phyloP scores from a whole-genome alignment of 2,888 invertebrate species.

The Caenorhabditis sp. region DNA sequence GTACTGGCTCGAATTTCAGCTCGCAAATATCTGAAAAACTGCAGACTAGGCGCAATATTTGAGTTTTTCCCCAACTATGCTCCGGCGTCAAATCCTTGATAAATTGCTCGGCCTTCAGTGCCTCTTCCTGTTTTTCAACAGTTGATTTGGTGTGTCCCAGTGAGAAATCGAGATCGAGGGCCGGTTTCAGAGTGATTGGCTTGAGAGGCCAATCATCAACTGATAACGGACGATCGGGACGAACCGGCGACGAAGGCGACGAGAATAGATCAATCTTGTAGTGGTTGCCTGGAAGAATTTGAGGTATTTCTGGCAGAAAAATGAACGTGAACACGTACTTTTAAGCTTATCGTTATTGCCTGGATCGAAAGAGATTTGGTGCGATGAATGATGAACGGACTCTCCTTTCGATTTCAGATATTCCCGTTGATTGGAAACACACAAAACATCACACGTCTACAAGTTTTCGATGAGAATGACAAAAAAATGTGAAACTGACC shows the following conservation, averaged over 20 bases:
- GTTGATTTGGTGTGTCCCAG: conserved; percentile 8
- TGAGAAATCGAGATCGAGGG: conserved; percentile 35
- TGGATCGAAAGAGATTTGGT: conserved; percentile 15
- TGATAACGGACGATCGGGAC: conserved; percentile 50
- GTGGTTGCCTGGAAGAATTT: conserved; percentile 2
- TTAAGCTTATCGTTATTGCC: not conserved
- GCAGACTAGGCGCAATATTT: too few relatives aligned
- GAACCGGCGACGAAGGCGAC: conserved; percentile 48
- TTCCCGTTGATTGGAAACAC: conserved; percentile 48
- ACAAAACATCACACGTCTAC: conserved; percentile 48
- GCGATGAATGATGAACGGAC: conserved; percentile 16
- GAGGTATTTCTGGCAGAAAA: too few relatives aligned
- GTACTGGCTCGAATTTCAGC: conserved; percentile 54
- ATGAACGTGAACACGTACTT: too few relatives aligned
- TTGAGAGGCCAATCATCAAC: conserved; percentile 56
- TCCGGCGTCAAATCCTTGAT: conserved; percentile 58
- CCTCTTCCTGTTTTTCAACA: conserved; percentile 39
- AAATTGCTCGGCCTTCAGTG: conserved; percentile 41
- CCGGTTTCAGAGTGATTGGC: conserved; percentile 41
- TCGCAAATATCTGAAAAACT: conserved; percentile 50
- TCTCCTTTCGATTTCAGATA: conserved; percentile 35
- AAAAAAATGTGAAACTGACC: conserved; percentile 5
- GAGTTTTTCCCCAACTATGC: conserved; percentile 42
- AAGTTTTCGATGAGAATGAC: not conserved
- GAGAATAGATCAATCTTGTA: conserved; percentile 51